These are phyloP conservation scores for Parnassius apollo DNA, from an alignment of 2,888 invertebrate genomes.

Conservation along the genomic window DNA sequence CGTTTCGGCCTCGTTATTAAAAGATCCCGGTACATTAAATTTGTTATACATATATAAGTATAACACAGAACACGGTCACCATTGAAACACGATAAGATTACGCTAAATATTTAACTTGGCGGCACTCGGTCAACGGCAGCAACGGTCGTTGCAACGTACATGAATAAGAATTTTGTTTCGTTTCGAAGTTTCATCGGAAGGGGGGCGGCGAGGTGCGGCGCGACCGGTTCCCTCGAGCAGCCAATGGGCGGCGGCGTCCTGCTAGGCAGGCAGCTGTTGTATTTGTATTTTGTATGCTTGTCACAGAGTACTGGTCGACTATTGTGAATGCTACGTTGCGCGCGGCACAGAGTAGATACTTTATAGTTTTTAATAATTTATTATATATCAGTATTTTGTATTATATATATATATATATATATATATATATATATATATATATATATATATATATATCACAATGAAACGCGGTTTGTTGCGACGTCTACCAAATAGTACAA, in stretches of 20 bases:
- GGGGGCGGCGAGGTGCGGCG: conserved; percentile 45
- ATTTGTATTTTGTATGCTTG: conserved; percentile 35
- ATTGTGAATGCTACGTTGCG: too few species aligned
- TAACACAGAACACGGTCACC: conserved; percentile 51
- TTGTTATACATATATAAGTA: conserved; percentile 23
- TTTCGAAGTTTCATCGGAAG: conserved; percentile 68
- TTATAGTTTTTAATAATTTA: too few species aligned
- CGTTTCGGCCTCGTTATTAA: conserved; percentile 3
- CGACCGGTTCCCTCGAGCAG: conserved; percentile 67
- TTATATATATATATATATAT: too few species aligned
- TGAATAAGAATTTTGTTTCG: conserved; percentile 77
- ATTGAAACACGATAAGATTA: conserved; percentile 75
- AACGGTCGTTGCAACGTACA: conserved; percentile 74
- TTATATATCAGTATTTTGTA: too few species aligned
- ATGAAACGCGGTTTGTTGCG: too few species aligned
- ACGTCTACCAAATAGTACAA: too few species aligned
- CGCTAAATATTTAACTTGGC: conserved; percentile 68
- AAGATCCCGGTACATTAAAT: conserved; percentile 16
- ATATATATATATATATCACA: too few species aligned
- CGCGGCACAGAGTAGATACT: too few species aligned
- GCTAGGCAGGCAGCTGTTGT: conserved; percentile 73
- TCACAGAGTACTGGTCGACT: too few species aligned
- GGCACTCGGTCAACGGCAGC: conserved; percentile 67
- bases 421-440: too few species aligned
- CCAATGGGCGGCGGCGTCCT: conserved; percentile 68